These are phyloP conservation scores for Netelia fuscicornis DNA, from an alignment of 2,888 invertebrate species.

Conservation along the genomic window DNA sequence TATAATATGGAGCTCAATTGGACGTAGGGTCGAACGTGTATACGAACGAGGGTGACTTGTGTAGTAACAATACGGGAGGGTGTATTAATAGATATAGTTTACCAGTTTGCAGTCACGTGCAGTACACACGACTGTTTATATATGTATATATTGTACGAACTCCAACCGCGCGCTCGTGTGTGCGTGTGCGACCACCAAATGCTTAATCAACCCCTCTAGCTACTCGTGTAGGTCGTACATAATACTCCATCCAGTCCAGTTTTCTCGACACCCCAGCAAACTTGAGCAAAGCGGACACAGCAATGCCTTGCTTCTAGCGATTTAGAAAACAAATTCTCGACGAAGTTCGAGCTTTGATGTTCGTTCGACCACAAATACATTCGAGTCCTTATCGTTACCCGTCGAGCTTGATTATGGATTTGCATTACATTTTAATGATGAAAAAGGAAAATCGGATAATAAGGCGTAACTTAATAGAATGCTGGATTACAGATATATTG, in stretches of 20 bases:
- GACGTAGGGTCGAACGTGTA: background rate
- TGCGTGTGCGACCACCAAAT: constrained; percentile 20
- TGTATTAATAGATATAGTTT: constrained; percentile 9
- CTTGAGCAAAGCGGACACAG: constrained; percentile 31
- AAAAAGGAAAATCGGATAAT: constrained; percentile 36
- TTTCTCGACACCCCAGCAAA: constrained; percentile 22
- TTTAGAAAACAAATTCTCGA: background rate
- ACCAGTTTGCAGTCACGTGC: constrained; percentile 42
- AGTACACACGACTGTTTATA: constrained; percentile 25
- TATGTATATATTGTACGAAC: constrained; percentile 26
- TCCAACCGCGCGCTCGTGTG: constrained; percentile 1
- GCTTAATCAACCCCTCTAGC: constrained; percentile 38
- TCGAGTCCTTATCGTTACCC: background rate
- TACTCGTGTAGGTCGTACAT: constrained; percentile 10
- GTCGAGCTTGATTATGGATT: background rate
- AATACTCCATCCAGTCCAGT: constrained; percentile 12
- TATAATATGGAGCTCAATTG: background rate
- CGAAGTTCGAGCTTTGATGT: background rate
- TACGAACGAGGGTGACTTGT: constrained; percentile 9
- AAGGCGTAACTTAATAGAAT: background rate
- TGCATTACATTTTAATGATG: constrained; percentile 43
- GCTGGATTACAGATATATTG: constrained; percentile 1
- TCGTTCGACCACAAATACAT: background rate
- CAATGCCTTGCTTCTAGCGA: constrained; percentile 19
- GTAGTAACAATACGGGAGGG: background rate